phyloP scores from a whole-genome alignment of 2,797 vertebrate genomes.

The Trachurus trachurus region DNA sequence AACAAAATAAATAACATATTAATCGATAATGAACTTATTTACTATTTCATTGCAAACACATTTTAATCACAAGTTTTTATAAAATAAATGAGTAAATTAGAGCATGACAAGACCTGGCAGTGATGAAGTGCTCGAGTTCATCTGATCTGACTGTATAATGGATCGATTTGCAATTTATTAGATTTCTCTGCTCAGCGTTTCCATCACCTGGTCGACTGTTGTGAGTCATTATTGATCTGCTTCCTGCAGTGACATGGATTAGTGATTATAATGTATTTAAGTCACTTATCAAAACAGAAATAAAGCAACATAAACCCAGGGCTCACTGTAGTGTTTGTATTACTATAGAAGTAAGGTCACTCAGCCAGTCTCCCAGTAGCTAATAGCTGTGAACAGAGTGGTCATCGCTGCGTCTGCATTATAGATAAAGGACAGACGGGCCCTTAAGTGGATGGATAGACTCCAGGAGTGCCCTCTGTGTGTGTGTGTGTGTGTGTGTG shows the following conservation, averaged over 20 bases:
- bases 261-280: background rate
- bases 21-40: too few species aligned
- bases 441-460: constrained; percentile 65
- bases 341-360: constrained; percentile 26
- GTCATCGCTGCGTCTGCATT: constrained; percentile 67
- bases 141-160: background rate
- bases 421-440: constrained; percentile 72
- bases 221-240: background rate
- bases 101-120: background rate
- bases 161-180: background rate
- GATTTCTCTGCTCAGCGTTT: background rate
- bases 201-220: background rate
- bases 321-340: background rate
- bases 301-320: background rate
- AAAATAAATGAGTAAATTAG: background rate
- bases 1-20: too few species aligned
- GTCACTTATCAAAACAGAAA: background rate
- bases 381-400: constrained; percentile 46
- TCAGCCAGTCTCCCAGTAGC: background rate
- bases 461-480: constrained; percentile 58
- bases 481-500: constrained; percentile 33
- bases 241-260: background rate
- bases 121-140: background rate
- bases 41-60: too few species aligned
- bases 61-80: too few species aligned